These are phyloP conservation scores for Eulithis prunata DNA, from an alignment of 2,888 invertebrate genomes.

Conservation along the genomic window DNA sequence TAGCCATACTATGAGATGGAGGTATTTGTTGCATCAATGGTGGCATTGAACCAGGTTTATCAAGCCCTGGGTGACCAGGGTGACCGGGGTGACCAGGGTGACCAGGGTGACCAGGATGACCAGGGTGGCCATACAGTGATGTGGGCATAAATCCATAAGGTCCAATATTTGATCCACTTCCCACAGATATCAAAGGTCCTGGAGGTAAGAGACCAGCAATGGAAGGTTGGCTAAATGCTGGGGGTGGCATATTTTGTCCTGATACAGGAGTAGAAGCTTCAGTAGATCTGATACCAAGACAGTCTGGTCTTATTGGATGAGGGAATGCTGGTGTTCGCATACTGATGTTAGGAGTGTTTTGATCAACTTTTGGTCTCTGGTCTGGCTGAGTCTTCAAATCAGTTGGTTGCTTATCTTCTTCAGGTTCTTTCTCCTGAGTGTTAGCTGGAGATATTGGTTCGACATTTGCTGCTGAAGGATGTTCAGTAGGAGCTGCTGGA, in stretches of 20 bases:
- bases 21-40: conserved; percentile 73
- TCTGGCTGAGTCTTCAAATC: conserved; percentile 74
- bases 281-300: conserved; percentile 69
- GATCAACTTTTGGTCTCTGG: conserved; percentile 61
- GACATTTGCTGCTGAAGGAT: conserved; percentile 67
- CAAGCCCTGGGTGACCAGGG: conserved; percentile 70
- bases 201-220: conserved; percentile 84
- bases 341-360: conserved; percentile 51
- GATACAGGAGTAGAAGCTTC: conserved; percentile 68
- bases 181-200: conserved; percentile 85
- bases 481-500: conserved; percentile 76
- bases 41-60: conserved; percentile 72
- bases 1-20: conserved; percentile 65
- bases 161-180: conserved; percentile 82
- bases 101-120: conserved; percentile 58
- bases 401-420: conserved; percentile 79
- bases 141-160: conserved; percentile 86
- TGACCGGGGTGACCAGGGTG: conserved; percentile 69
- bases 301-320: conserved; percentile 72
- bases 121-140: conserved; percentile 71
- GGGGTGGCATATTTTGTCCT: conserved; percentile 74
- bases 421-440: conserved; percentile 75
- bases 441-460: conserved; percentile 78
- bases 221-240: conserved; percentile 81
- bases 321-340: conserved; percentile 69